A percentile compares a stretch with the other conserved stretches of the same genome.
Conservation (phyloP, 2,888 invertebrate species). For the Xiphydria camelus region DNA sequence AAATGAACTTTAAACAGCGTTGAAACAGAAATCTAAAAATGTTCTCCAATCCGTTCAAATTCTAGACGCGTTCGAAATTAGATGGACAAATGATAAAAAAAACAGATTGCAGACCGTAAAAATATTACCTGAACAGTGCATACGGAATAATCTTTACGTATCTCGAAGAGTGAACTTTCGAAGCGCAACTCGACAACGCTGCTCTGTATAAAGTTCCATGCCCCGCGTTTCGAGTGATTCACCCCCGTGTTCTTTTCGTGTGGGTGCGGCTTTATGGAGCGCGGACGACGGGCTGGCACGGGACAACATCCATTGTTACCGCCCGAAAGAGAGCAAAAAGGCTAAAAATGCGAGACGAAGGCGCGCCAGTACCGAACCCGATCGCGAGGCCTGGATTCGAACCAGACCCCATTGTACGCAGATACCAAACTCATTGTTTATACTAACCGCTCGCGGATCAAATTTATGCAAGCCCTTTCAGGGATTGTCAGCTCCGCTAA, state of each 20-base stretch:
- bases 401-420: slow-evolving; percentile 36
- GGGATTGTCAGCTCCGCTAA: slow-evolving; percentile 24
- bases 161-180: too few species aligned
- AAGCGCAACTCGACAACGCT: too few species aligned
- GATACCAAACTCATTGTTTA: slow-evolving; percentile 44
- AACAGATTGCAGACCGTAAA: too few species aligned
- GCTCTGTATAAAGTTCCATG: too few species aligned
- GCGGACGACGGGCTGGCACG: slow-evolving; percentile 16
- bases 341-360: slow-evolving; percentile 12
- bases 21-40: too few species aligned
- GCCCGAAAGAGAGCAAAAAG: slow-evolving; percentile 27
- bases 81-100: too few species aligned
- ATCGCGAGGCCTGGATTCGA: slow-evolving; percentile 23
- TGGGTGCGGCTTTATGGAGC: slow-evolving; percentile 29
- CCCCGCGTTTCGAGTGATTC: neutral
- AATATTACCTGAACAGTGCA: too few species aligned
- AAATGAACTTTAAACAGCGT: too few species aligned
- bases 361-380: slow-evolving; percentile 21
- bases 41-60: too few species aligned
- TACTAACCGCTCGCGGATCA: slow-evolving; percentile 33
- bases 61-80: too few species aligned
- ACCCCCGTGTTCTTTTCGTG: slow-evolving; percentile 21
- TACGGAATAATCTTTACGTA: too few species aligned
- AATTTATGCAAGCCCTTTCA: slow-evolving; percentile 38
- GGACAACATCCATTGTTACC: slow-evolving; percentile 34